These are phyloP conservation scores for Zaprionus davidi DNA, from an alignment of 1,140 invertebrate species.

Conservation along the genomic window DNA sequence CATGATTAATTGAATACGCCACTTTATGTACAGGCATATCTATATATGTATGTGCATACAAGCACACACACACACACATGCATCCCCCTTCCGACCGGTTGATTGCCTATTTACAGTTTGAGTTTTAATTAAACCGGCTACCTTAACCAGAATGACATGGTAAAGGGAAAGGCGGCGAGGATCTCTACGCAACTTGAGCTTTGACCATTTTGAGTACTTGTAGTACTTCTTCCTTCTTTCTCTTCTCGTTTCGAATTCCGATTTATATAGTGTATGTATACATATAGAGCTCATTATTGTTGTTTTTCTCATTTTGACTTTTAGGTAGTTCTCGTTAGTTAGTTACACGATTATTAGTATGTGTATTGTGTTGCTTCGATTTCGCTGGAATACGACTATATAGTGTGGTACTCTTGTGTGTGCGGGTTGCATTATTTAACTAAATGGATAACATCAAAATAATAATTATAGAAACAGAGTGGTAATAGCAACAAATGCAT, in stretches of 20 bases:
- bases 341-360: not conserved
- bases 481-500: too few species aligned
- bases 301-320: not conserved
- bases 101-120: conserved; percentile 52
- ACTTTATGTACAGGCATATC: conserved; percentile 30
- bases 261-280: conserved; percentile 14
- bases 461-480: too few species aligned
- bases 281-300: conserved; percentile 13
- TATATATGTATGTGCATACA: not conserved
- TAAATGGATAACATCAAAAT: too few species aligned
- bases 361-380: not conserved
- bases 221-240: conserved; percentile 27
- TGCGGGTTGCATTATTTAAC: not conserved
- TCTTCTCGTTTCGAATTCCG: conserved; percentile 13
- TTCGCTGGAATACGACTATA: not conserved
- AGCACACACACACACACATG: conserved; percentile 4
- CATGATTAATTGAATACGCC: conserved; percentile 31
- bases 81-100: not conserved
- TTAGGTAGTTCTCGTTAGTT: conserved; percentile 1
- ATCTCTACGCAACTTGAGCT: not conserved
- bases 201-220: conserved; percentile 33
- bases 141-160: not conserved
- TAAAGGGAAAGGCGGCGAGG: too few species aligned
- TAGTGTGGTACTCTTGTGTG: not conserved
- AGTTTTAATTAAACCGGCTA: conserved; percentile 39